A percentile compares a stretch with the other conserved stretches of the same genome.
These are phyloP conservation scores for Cabera pusaria DNA, from an alignment of 2,888 invertebrate genomes.

Conservation along the genomic window DNA sequence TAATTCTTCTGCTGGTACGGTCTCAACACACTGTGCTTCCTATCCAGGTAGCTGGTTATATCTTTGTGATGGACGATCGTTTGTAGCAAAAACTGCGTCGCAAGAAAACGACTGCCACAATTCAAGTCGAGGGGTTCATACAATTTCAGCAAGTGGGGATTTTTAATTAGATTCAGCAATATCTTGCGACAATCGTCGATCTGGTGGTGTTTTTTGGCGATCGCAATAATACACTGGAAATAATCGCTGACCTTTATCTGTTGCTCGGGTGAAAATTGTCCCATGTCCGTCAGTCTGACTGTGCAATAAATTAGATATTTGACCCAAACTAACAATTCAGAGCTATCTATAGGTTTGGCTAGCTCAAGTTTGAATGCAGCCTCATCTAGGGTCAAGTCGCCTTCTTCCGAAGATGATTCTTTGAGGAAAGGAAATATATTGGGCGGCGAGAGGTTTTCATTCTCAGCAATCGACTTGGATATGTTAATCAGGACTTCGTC, in stretches of 20 bases:
- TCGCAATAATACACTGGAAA: conserved; percentile 55
- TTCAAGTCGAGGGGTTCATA: conserved; percentile 59
- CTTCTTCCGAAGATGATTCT: conserved; percentile 42
- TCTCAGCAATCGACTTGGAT: conserved; percentile 66
- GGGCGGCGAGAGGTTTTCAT: conserved; percentile 48
- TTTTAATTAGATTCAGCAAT: conserved; percentile 59
- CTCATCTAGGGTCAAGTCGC: conserved; percentile 45
- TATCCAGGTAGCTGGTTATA: conserved; percentile 55
- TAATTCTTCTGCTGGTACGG: conserved; percentile 82
- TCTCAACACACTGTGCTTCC: conserved; percentile 60
- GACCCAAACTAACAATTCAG: conserved; percentile 66
- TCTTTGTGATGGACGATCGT: conserved; percentile 53
- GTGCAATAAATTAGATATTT: conserved; percentile 69
- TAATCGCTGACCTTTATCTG: conserved; percentile 53
- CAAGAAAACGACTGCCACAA: conserved; percentile 50
- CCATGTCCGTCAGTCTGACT: conserved; percentile 58
- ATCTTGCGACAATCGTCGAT: conserved; percentile 56
- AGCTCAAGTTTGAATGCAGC: conserved; percentile 48
- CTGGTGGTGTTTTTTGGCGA: conserved; percentile 57
- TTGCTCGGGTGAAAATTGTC: conserved; percentile 46
- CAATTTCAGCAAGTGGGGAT: conserved; percentile 64
- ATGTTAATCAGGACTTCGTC: conserved; percentile 58
- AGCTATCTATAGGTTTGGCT: conserved; percentile 49
- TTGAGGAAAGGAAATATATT: conserved; percentile 59
- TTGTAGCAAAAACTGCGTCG: conserved; percentile 62